Conservation (phyloP, 2,888 invertebrate genomes). For the Apamea epomidion region DNA sequence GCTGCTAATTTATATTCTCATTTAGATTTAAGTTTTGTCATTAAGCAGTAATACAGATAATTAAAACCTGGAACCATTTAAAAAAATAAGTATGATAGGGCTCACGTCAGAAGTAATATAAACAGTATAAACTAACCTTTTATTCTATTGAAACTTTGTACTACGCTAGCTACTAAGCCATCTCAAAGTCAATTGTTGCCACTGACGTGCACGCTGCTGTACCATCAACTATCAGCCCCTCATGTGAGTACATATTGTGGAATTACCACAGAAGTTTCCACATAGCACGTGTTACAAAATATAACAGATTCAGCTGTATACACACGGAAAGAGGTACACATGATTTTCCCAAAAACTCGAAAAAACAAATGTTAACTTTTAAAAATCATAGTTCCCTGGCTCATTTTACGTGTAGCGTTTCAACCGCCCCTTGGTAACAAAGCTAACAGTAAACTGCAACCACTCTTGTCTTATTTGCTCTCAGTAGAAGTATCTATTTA, state of each 20-base stretch:
- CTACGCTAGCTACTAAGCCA: background rate
- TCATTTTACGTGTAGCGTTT: constrained; percentile 34
- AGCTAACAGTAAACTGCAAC: constrained; percentile 55
- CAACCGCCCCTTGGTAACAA: constrained; percentile 25
- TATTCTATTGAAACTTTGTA: background rate
- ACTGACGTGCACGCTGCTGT: background rate
- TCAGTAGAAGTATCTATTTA: constrained; percentile 64
- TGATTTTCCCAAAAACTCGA: background rate
- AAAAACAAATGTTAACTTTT: background rate
- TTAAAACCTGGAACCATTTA: background rate
- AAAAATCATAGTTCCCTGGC: background rate
- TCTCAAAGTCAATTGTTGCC: background rate
- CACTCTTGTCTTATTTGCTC: constrained; percentile 64
- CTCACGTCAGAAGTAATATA: background rate
- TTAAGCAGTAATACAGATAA: background rate
- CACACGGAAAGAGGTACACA: background rate
- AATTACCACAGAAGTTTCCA: background rate
- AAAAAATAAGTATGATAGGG: background rate
- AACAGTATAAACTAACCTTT: background rate
- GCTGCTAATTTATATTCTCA: background rate
- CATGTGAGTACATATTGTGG: background rate
- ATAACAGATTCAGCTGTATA: constrained; percentile 6
- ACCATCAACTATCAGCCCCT: background rate
- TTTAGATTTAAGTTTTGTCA: background rate
- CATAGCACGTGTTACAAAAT: background rate